Percentiles rank a stretch among this genome's conserved stretches.
These are phyloP conservation scores for Sesamia inferens DNA, from an alignment of 2,888 invertebrate genomes.

Conservation along the genomic window DNA sequence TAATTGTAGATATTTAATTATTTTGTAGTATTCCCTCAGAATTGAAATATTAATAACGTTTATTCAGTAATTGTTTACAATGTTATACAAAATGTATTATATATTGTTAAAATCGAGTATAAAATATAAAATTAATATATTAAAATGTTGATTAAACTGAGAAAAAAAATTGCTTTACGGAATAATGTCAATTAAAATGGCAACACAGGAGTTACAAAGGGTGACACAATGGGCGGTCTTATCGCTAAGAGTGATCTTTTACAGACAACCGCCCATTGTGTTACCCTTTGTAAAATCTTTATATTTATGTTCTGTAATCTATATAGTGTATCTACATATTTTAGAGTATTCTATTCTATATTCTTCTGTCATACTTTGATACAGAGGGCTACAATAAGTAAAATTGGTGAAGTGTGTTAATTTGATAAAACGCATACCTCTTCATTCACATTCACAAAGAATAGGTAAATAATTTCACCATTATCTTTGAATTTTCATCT, in stretches of 20 bases:
- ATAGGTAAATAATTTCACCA: slow-evolving; percentile 1
- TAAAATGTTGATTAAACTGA: neutral
- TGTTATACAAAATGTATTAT: no score
- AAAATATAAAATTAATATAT: neutral
- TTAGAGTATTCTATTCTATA: no score
- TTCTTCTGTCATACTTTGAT: neutral
- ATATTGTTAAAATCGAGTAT: no score
- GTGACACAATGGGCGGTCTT: no score
- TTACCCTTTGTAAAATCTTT: no score
- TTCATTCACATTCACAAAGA: neutral
- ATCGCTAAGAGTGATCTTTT: no score
- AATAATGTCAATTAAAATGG: neutral
- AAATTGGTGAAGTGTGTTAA: neutral
- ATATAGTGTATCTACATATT: no score
- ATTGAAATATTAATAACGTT: no score
- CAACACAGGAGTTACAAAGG: no score
- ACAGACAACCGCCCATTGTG: no score
- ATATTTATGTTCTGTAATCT: no score
- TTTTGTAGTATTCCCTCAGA: neutral
- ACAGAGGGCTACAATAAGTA: neutral
- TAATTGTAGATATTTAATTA: neutral
- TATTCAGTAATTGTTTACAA: no score
- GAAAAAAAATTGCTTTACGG: neutral
- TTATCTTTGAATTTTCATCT: slow-evolving; percentile 15
- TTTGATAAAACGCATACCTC: neutral